A percentile compares a stretch with the other conserved stretches of the same genome.
Conservation (phyloP, 2,797 vertebrate genomes). For the Syngnathus rostellatus region DNA sequence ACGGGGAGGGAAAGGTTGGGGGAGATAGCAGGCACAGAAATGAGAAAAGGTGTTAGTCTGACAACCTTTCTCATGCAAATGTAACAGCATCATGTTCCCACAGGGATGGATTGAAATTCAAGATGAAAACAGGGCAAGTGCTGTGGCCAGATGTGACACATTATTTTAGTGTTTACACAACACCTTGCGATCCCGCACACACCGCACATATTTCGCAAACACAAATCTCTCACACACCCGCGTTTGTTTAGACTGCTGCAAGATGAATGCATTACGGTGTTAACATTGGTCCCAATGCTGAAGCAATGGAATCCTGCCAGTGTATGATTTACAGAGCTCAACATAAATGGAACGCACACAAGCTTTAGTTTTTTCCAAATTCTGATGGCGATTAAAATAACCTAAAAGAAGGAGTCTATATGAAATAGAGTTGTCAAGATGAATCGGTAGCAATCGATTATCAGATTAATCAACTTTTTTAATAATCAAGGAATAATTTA, state of each 20-base stretch:
- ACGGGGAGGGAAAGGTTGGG: conserved; percentile 3
- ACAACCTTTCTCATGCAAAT: conserved; percentile 60
- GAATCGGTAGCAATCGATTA: no score
- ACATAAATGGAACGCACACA: neutral
- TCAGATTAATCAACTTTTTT: no score
- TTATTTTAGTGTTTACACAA: conserved; percentile 47
- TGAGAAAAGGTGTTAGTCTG: conserved; percentile 58
- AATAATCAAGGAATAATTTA: no score
- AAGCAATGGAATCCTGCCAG: conserved; percentile 41
- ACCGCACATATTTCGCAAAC: neutral
- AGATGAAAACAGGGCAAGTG: conserved; percentile 43
- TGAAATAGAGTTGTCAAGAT: no score
- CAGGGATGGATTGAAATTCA: conserved; percentile 35
- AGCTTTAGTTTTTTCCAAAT: conserved; percentile 8
- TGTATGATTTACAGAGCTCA: conserved; percentile 34
- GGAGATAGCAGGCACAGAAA: conserved; percentile 19
- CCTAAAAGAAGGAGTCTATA: neutral
- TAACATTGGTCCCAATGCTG: conserved; percentile 43
- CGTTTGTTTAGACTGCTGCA: conserved; percentile 37
- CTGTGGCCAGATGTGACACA: conserved; percentile 50
- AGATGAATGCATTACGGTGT: conserved; percentile 50
- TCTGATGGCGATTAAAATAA: neutral
- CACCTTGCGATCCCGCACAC: conserved; percentile 21
- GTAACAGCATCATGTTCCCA: conserved; percentile 32
- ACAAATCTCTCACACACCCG: conserved; percentile 21